Evolutionary conservation across 2,888 invertebrate species (phyloP).

Genomic region (Didymodactylos carnosus): DNA sequence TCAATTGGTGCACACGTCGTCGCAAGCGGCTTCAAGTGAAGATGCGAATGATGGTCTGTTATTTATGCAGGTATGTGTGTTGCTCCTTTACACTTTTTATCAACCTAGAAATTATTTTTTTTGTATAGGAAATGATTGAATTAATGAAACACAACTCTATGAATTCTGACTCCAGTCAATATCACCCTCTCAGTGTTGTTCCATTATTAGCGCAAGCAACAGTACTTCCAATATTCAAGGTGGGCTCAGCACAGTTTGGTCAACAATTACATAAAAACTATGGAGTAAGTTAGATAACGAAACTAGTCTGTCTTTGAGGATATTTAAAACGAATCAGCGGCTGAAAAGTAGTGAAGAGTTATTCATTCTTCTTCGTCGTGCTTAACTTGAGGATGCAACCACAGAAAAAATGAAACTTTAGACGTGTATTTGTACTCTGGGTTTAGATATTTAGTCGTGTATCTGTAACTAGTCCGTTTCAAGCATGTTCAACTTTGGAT

Average conservation of each 20-base stretch:
- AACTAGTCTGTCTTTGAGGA: no score
- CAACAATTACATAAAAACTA: slow-evolving; percentile 46
- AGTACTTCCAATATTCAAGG: slow-evolving; percentile 43
- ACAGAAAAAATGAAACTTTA: no score
- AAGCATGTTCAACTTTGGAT: slow-evolving; percentile 42
- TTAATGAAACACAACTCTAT: slow-evolving; percentile 50
- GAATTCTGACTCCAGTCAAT: slow-evolving; percentile 23
- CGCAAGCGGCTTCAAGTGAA: slow-evolving; percentile 64
- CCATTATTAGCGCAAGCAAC: slow-evolving; percentile 38
- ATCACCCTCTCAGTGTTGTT: slow-evolving; percentile 41
- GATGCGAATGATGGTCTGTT: slow-evolving; percentile 75
- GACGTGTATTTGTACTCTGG: no score
- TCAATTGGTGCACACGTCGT: slow-evolving; percentile 59
- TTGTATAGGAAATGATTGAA: slow-evolving; percentile 66
- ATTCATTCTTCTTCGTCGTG: no score
- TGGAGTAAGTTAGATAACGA: slow-evolving; percentile 28
- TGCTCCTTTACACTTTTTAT: no score
- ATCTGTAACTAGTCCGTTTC: slow-evolving; percentile 49
- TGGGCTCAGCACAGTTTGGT: slow-evolving; percentile 79
- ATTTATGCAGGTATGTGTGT: no score
- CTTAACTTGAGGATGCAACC: no score
- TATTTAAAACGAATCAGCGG: no score
- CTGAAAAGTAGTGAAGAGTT: no score
- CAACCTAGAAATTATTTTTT: no score
- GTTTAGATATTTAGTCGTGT: slow-evolving; percentile 44